Base-by-base conservation (phyloP, 2,888 invertebrate species). In the Caenorhabditis angaria region DNA sequence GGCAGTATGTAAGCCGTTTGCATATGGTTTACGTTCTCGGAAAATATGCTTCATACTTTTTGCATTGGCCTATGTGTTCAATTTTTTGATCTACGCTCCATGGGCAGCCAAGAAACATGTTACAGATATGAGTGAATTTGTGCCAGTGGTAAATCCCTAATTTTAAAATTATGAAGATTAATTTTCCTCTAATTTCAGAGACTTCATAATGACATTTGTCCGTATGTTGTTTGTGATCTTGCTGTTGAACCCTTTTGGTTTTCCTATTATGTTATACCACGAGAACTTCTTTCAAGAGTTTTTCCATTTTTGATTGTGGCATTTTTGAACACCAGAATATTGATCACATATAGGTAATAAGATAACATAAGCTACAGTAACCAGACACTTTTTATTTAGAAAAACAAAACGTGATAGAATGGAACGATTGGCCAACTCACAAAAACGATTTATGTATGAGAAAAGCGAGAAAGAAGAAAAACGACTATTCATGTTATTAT, bases 261-360 rank as follows among this genome's bases (percentile, higher is more conserved):
- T 60, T 65, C 70, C 14, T 66, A 79, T 24, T 86, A 86, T 76
- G 85, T 85, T 71, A 80, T 78, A 59, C 62, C 78, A n/a, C 76
- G 85, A 14, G 87, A 87, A 70, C 70, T 82, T n/a, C 80, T 89
- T 41, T 88, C 89, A 1, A 87, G 90, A 3, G 85, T 90, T 35
- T 88, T 89, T 27, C 90, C 90, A 2, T 89, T 89, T 50, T 77
- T 89, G 51, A 81, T 90, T 2, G 86, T 90, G 25, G 89, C 89
- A 10, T 87, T 88, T 64, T 86, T 90, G 56, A 90, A 90, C 78
- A 86, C 87, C 5, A 85, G 88, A 64, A 90, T 90, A 66, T 88
- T 90, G 35, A 82, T 88, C 57, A 88, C 89, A 12, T 90, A 90
- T 80, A 86, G 88, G 55, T 79, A 55, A 47, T 58, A 47, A 1